These are phyloP conservation scores for Xestobium rufovillosum DNA, from an alignment of 2,888 invertebrate species.

Conservation along the genomic window DNA sequence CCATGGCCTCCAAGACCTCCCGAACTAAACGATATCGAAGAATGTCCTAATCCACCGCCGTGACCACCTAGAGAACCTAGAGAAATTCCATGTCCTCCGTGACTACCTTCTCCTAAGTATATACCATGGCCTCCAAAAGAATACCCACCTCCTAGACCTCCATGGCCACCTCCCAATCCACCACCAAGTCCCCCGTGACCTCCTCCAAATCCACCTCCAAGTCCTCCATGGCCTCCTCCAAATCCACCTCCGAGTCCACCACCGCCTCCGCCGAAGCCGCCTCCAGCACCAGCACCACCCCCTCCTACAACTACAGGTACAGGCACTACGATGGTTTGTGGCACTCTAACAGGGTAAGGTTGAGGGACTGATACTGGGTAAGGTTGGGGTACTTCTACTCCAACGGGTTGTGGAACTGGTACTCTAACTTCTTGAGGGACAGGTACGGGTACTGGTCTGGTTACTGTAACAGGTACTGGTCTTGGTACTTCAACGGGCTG, in stretches of 20 bases:
- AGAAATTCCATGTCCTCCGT: too few species aligned
- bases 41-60: too few species aligned
- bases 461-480: slow-evolving; percentile 38
- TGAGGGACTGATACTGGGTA: slow-evolving; percentile 29
- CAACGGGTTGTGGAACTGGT: slow-evolving; percentile 48
- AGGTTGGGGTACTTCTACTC: slow-evolving; percentile 28
- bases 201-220: slow-evolving; percentile 22
- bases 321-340: slow-evolving; percentile 25
- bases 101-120: too few species aligned
- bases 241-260: slow-evolving; percentile 14
- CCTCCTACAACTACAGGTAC: slow-evolving; percentile 19
- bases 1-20: too few species aligned
- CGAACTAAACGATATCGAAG: too few species aligned
- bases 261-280: slow-evolving; percentile 11
- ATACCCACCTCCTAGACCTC: slow-evolving; percentile 29
- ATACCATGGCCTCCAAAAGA: neutral
- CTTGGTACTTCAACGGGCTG: slow-evolving; percentile 38
- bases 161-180: slow-evolving; percentile 13
- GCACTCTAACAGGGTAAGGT: slow-evolving; percentile 31
- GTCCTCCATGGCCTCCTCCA: slow-evolving; percentile 29
- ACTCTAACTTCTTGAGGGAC: slow-evolving; percentile 40
- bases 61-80: too few species aligned
- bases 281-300: slow-evolving; percentile 14
- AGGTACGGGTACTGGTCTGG: slow-evolving; percentile 34
- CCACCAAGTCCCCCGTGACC: slow-evolving; percentile 20